A percentile compares a stretch with the other conserved stretches of the same genome.
Evolutionary conservation across 2,113 vertebrate genomes (phyloP).

Genomic region (Elachura formosa): DNA sequence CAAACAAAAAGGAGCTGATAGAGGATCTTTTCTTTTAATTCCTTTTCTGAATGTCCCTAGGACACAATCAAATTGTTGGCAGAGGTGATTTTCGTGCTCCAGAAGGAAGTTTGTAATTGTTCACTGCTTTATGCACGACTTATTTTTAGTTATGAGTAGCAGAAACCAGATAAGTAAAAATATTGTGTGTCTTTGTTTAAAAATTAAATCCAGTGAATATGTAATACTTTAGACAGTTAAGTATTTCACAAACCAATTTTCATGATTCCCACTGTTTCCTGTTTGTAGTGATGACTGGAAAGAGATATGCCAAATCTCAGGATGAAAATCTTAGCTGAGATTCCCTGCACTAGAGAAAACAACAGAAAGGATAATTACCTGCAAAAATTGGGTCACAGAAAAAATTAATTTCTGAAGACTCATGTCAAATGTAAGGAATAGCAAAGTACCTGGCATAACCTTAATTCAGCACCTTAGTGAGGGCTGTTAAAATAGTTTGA

Average conservation of each 20-base stretch:
- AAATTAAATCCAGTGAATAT: not conserved
- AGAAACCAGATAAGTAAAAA: not conserved
- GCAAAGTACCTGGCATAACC: not conserved
- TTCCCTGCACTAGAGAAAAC: not conserved
- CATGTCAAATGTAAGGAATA: not conserved
- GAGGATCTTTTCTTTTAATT: constrained; percentile 60
- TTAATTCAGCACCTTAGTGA: not conserved
- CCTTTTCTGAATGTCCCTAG: not conserved
- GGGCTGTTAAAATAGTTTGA: not conserved
- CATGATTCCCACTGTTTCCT: not conserved
- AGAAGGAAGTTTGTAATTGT: not conserved
- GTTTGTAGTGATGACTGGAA: not conserved
- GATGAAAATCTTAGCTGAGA: not conserved
- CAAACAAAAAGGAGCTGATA: constrained; percentile 64
- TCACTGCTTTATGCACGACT: not conserved
- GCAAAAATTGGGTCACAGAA: not conserved
- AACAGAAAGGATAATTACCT: not conserved
- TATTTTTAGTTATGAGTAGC: not conserved
- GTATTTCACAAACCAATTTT: not conserved
- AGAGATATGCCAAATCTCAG: not conserved
- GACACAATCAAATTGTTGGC: constrained; percentile 1
- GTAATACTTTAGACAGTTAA: not conserved
- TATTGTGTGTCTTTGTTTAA: not conserved
- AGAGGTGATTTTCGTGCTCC: not conserved
- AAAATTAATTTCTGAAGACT: not conserved